These are phyloP conservation scores for Caenorhabditis remanei DNA, from an alignment of 1,140 invertebrate genomes.

Conservation along the genomic window DNA sequence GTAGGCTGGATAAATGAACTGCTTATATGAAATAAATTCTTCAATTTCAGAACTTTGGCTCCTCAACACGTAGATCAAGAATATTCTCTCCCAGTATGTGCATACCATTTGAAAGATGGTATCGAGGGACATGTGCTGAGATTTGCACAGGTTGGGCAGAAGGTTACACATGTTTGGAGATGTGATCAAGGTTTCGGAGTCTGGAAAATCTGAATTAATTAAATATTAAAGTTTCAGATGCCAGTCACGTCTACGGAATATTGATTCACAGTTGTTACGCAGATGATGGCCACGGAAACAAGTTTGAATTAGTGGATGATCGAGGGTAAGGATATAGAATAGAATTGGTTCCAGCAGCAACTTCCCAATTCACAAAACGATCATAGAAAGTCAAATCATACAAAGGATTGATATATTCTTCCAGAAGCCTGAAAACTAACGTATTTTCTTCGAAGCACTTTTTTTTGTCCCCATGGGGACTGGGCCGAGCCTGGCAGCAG, in stretches of 20 bases:
- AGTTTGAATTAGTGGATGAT: conserved; percentile 76
- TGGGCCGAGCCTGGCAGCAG: too few species aligned
- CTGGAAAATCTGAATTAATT: background rate
- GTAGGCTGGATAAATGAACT: conserved; percentile 36
- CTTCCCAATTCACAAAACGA: conserved; percentile 65
- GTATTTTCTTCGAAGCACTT: background rate
- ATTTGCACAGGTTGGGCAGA: conserved; percentile 75
- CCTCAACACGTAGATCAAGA: conserved; percentile 73
- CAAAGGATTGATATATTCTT: conserved; percentile 61
- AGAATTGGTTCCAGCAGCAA: conserved; percentile 57
- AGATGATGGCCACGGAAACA: conserved; percentile 76
- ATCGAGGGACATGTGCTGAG: conserved; percentile 69
- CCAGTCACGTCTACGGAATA: conserved; percentile 74
- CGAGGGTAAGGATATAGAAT: conserved; percentile 62
- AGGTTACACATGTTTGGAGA: conserved; percentile 72
- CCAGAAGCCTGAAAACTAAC: conserved; percentile 33
- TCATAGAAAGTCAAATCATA: conserved; percentile 64
- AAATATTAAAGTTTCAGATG: conserved; percentile 62
- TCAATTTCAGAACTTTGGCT: conserved; percentile 69
- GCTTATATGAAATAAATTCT: background rate
- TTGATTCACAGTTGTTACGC: conserved; percentile 76
- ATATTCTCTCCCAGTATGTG: conserved; percentile 74
- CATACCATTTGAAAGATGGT: conserved; percentile 72
- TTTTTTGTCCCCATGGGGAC: too few species aligned
- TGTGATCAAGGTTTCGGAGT: conserved; percentile 68